Base-by-base conservation (phyloP, 1,140 invertebrate genomes). In the Hycleus cichorii region DNA sequence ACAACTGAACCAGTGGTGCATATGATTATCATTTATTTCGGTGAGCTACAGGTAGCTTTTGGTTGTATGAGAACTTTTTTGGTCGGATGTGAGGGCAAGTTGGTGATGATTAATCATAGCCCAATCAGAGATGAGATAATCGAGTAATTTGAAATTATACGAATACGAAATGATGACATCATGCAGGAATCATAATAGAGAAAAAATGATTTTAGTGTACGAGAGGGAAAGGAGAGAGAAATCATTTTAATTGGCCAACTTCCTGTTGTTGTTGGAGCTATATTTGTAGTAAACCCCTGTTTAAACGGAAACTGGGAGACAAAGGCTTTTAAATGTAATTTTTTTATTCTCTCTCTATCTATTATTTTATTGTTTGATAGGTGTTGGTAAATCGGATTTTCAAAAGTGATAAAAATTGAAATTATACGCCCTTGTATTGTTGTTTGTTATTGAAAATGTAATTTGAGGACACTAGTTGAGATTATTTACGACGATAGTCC, bases 11-110 rank as follows among this genome's bases (percentile, higher is more conserved):
- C 51, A 56, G 53, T 56, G 45, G 53, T 56, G 53, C 53, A 56
- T 56, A 48, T 56, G 45, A 56, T 56, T 56, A 48, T 56, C 53
- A 48, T 56, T 56, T 56, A 56, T 53, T 53, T 46, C 45, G 32
- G 25, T 5, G 7, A 32, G 46, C 26, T 46, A 38, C 53, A 56
- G 53, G 53, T 56, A 48, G 39, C 11, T 55, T 32, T 32, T 7
- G 32, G 7, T 32, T 32, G 32, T 32, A 45, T 56, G 53, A 56
- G 53, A 56, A 56, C 3, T 32, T 32, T 32, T 32, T 5, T 32
- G 47, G 53, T 40, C 46, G 42, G 43, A 45, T 46, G 26, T 12
- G 47, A 5, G 4, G 8, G 47, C n/a, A 49, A 49, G 39, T 8
- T 50, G 32, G 48, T 7, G 2, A 18, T 18, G 27, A 12, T 49